phyloP scores from a whole-genome alignment of 2,888 invertebrate species.

The Trisateles emortualis region DNA sequence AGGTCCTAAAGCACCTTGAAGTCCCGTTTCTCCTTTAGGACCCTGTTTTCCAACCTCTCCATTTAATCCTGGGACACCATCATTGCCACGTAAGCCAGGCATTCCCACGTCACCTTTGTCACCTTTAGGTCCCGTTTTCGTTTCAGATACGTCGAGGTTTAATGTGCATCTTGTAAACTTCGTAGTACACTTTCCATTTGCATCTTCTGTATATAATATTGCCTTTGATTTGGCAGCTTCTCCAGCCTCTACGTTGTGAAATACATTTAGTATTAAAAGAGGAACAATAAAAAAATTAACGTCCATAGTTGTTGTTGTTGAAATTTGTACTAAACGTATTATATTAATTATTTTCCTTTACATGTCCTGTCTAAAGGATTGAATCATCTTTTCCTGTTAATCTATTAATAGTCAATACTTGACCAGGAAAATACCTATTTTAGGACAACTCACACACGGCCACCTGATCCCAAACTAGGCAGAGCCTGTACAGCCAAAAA shows the following conservation, averaged over 20 bases:
- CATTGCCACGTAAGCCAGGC: too few relatives aligned
- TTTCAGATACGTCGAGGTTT: not conserved
- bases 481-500: too few relatives aligned
- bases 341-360: not conserved
- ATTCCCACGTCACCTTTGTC: conserved; percentile 3
- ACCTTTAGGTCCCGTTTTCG: conserved; percentile 3
- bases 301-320: conserved; percentile 3
- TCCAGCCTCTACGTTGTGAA: not conserved
- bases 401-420: too few relatives aligned
- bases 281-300: not conserved
- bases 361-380: too few relatives aligned
- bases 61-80: too few relatives aligned
- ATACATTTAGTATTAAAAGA: not conserved
- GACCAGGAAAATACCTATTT: too few relatives aligned
- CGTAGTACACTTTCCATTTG: conserved; percentile 7
- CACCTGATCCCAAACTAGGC: too few relatives aligned
- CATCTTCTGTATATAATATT: not conserved
- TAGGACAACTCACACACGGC: too few relatives aligned
- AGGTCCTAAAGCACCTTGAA: not conserved
- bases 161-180: conserved; percentile 12
- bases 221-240: not conserved
- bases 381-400: too few relatives aligned
- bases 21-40: not conserved
- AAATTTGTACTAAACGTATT: not conserved
- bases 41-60: not conserved